phyloP scores from a whole-genome alignment of 2,113 vertebrate genomes.

The Gymnorhina tibicen region DNA sequence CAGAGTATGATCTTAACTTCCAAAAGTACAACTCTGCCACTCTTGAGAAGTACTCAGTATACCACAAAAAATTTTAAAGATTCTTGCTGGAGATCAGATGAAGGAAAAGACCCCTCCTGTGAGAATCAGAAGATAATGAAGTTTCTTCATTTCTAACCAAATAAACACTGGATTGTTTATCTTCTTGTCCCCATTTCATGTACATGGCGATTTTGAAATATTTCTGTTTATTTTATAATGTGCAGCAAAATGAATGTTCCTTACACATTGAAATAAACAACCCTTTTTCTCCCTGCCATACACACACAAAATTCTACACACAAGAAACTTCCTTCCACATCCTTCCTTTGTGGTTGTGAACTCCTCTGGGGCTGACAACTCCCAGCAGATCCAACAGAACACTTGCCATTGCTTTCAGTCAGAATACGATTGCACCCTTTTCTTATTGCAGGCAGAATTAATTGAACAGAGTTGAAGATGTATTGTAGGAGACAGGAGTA shows the following conservation, averaged over 20 bases:
- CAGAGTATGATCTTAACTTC: neutral
- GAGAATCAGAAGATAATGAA: neutral
- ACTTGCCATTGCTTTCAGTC: constrained; percentile 25
- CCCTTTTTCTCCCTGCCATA: neutral
- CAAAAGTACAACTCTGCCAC: neutral
- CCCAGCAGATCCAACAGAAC: neutral
- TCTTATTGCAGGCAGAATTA: constrained; percentile 63
- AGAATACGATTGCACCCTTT: neutral
- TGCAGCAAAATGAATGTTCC: neutral
- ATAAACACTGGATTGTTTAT: neutral
- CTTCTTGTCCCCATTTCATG: neutral
- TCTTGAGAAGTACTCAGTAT: neutral
- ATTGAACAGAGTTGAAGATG: constrained; percentile 47
- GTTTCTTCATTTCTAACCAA: constrained; percentile 9
- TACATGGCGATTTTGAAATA: neutral
- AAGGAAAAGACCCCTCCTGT: neutral
- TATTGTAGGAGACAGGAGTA: constrained; percentile 69
- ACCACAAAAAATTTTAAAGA: neutral
- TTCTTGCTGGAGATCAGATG: neutral
- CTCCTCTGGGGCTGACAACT: neutral
- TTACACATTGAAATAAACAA: neutral
- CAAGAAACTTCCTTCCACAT: constrained; percentile 2
- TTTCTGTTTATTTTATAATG: constrained; percentile 3
- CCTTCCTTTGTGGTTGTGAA: constrained; percentile 29
- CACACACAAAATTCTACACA: neutral